Percentiles rank a stretch among this genome's conserved stretches.
Evolutionary conservation across 2,888 invertebrate species (phyloP).

Genomic region (Anoncus sp.): DNA sequence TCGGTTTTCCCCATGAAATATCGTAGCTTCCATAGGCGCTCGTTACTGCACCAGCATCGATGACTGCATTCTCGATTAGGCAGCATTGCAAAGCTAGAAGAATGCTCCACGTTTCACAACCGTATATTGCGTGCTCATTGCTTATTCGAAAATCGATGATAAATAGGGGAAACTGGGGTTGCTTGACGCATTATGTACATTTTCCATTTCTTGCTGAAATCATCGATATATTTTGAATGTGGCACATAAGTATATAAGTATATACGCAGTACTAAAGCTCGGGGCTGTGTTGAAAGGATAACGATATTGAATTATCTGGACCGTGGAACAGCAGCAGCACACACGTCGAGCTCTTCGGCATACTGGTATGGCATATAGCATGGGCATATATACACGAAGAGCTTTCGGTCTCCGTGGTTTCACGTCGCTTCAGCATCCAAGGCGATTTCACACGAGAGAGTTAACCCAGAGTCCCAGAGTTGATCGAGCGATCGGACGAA

Average conservation of each 20-base stretch:
- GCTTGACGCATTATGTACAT: background rate
- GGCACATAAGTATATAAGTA: no score
- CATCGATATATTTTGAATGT: no score
- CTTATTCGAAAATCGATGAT: conserved; percentile 43
- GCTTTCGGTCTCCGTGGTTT: conserved; percentile 31
- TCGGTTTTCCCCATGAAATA: conserved; percentile 67
- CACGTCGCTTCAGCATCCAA: conserved; percentile 21
- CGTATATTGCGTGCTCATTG: conserved; percentile 38
- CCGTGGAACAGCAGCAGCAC: conserved; percentile 22
- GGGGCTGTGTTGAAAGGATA: conserved; percentile 44
- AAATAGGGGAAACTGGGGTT: conserved; percentile 10
- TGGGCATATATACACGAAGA: no score
- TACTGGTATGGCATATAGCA: background rate
- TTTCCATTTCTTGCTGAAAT: no score
- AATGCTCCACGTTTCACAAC: conserved; percentile 51
- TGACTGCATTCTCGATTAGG: conserved; percentile 66
- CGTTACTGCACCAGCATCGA: conserved; percentile 62
- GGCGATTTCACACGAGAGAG: conserved; percentile 23
- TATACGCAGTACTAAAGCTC: conserved; percentile 11
- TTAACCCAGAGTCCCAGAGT: conserved; percentile 16
- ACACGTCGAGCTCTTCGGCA: conserved; percentile 7
- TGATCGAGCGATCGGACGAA: conserved; percentile 6
- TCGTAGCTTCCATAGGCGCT: conserved; percentile 61
- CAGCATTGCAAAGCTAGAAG: conserved; percentile 56
- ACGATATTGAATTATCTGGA: conserved; percentile 56